Conservation (phyloP, 2,113 vertebrate species). For the Corydoras maculifer region DNA sequence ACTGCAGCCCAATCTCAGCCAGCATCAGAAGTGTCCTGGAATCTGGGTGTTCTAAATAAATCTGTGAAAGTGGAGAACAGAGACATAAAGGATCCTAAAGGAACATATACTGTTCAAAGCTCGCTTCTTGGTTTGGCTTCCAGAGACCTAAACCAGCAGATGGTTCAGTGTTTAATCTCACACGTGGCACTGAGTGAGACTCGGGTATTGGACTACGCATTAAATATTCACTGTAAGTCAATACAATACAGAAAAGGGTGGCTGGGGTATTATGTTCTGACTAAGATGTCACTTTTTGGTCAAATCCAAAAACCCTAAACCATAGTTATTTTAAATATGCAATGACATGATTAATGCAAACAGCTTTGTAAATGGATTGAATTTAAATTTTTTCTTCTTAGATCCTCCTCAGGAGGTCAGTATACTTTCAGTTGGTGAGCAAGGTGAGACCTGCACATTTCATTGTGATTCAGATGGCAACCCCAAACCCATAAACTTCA, state of each 20-base stretch:
- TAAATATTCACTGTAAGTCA: conserved; percentile 52
- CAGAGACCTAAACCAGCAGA: conserved; percentile 24
- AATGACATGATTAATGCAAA: no score
- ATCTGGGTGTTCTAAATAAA: background rate
- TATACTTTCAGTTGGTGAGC: no score
- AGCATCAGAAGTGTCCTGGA: conserved; percentile 43
- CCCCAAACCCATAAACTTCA: conserved; percentile 37
- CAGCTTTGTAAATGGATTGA: no score
- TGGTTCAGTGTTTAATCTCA: conserved; percentile 45
- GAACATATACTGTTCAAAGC: conserved; percentile 42
- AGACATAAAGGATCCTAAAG: conserved; percentile 12
- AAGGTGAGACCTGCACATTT: background rate
- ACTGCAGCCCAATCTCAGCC: conserved; percentile 45
- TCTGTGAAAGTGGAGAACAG: conserved; percentile 2
- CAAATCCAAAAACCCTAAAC: no score
- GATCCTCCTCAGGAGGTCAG: conserved; percentile 28
- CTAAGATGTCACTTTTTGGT: no score
- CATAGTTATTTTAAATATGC: no score
- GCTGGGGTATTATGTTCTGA: no score
- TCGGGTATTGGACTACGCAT: conserved; percentile 2
- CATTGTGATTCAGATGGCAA: conserved; percentile 44
- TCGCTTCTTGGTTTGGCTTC: conserved; percentile 39
- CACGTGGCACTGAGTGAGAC: background rate
- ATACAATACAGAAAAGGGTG: background rate
- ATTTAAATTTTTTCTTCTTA: conserved; percentile 19